These are phyloP conservation scores for Diglossa brunneiventris DNA, from an alignment of 2,113 vertebrate genomes.

Conservation along the genomic window DNA sequence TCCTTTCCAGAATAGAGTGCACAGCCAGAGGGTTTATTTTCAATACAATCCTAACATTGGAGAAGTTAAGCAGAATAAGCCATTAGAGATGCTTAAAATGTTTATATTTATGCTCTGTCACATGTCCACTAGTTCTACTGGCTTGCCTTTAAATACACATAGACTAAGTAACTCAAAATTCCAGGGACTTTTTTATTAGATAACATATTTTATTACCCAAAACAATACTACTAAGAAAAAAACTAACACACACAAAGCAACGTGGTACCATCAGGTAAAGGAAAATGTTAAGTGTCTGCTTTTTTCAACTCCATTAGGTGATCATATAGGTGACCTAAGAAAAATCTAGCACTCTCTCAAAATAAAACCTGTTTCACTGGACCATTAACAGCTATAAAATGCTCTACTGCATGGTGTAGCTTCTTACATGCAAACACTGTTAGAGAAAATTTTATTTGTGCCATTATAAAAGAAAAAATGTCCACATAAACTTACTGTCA, in stretches of 20 bases:
- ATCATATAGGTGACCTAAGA: neutral
- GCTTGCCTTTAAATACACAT: neutral
- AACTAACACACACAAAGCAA: neutral
- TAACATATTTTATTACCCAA: neutral
- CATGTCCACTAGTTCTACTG: neutral
- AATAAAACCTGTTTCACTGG: neutral
- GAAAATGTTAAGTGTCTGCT: neutral
- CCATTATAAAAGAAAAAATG: neutral
- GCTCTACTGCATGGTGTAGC: neutral
- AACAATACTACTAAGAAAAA: neutral
- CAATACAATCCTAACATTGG: conserved; percentile 83
- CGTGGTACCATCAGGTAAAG: fast-evolving
- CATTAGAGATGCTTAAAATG: neutral
- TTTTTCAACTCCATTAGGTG: neutral
- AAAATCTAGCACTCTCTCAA: neutral
- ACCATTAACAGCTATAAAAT: neutral
- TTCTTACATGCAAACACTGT: neutral
- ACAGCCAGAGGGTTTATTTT: conserved; percentile 93
- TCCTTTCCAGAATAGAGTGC: conserved; percentile 93
- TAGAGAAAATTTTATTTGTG: neutral
- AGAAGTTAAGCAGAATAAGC: conserved; percentile 35
- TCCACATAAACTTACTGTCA: neutral
- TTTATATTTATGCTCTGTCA: neutral
- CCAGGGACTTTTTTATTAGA: neutral
- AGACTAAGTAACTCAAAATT: neutral